Evolutionary conservation across 2,888 invertebrate genomes (phyloP).

Genomic region (Chymomyza amoena): DNA sequence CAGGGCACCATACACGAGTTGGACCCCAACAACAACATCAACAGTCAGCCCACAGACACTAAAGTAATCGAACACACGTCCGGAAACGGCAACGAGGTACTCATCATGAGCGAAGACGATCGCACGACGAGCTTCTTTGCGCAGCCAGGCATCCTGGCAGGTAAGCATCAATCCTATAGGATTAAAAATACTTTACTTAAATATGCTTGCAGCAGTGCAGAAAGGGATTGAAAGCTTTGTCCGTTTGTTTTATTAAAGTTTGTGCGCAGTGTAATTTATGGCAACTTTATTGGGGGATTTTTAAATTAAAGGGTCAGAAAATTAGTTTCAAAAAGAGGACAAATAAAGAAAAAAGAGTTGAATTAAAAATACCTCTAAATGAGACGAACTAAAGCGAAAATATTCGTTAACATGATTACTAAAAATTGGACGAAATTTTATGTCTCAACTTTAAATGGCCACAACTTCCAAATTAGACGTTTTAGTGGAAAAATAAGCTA

Average conservation of each 20-base stretch:
- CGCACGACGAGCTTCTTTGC: slow-evolving; percentile 95
- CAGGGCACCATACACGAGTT: slow-evolving; percentile 74
- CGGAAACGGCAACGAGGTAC: slow-evolving; percentile 82
- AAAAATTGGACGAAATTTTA: no score
- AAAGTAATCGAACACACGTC: slow-evolving; percentile 75
- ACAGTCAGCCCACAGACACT: slow-evolving; percentile 76
- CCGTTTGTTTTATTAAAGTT: neutral
- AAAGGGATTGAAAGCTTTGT: neutral
- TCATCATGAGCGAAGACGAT: slow-evolving; percentile 91
- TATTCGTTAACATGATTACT: no score
- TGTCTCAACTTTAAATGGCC: no score
- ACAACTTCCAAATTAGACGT: no score
- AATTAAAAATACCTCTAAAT: no score
- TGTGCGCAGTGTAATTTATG: no score
- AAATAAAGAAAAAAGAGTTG: no score
- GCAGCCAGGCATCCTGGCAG: slow-evolving; percentile 95
- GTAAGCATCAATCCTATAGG: slow-evolving; percentile 79
- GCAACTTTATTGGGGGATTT: no score
- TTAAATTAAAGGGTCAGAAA: no score
- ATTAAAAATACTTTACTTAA: neutral
- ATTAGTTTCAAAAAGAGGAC: no score
- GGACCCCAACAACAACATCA: slow-evolving; percentile 75
- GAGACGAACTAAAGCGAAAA: no score
- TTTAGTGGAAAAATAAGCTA: no score
- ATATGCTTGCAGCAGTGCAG: neutral